Conservation (phyloP, 1,140 invertebrate species). For the Brachionus plicatilis region DNA sequence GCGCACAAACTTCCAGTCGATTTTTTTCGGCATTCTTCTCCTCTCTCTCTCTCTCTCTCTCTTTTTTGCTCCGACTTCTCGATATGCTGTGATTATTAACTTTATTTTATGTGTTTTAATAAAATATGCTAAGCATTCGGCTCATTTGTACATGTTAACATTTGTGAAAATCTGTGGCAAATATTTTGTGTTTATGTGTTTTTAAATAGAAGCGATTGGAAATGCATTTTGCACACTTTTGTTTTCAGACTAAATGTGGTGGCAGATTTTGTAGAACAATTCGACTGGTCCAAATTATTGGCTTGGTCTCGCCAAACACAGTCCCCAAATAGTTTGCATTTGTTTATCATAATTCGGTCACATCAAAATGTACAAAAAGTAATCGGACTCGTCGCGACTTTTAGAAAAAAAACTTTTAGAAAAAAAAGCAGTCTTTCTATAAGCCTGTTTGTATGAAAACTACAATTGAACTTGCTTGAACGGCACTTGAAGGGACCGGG, state of each 20-base stretch:
- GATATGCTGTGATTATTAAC: neutral
- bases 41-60: too few species aligned
- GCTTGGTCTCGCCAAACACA: neutral
- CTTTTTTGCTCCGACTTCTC: neutral
- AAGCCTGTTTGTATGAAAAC: too few species aligned
- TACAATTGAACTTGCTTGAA: too few species aligned
- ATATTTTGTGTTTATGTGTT: neutral
- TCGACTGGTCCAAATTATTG: neutral
- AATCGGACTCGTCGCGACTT: too few species aligned
- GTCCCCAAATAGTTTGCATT: too few species aligned
- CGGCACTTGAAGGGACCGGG: too few species aligned
- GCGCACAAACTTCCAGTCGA: constrained; percentile 5
- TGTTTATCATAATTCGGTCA: too few species aligned
- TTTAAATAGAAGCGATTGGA: neutral
- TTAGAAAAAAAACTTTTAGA: too few species aligned
- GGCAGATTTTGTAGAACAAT: neutral
- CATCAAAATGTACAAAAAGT: too few species aligned
- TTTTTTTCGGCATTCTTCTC: neutral
- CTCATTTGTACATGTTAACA: neutral
- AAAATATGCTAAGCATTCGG: neutral
- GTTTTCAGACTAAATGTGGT: neutral
- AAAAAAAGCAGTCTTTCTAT: too few species aligned
- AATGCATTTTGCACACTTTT: neutral
- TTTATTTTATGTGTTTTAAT: neutral
- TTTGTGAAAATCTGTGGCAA: neutral